Evolutionary conservation across 2,888 invertebrate species (phyloP).

Genomic region (Sympetrum striolatum): DNA sequence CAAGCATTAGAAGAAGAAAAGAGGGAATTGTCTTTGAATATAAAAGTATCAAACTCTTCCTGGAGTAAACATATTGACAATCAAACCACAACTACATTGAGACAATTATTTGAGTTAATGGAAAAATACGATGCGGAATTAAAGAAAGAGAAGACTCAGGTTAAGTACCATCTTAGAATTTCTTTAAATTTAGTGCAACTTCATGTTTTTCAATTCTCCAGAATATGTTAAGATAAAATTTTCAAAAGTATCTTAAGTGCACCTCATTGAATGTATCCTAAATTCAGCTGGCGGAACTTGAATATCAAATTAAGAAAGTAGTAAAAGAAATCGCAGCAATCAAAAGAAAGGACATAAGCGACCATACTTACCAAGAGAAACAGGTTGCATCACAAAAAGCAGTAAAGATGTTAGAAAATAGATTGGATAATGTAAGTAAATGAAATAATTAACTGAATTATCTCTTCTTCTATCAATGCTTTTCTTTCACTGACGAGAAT

Average conservation of each 20-base stretch:
- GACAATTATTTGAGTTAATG: neutral
- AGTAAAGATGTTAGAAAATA: constrained; percentile 74
- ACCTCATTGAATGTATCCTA: constrained; percentile 32
- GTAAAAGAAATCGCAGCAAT: constrained; percentile 59
- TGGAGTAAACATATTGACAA: neutral
- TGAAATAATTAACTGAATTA: neutral
- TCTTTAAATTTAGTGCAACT: neutral
- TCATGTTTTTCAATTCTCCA: neutral
- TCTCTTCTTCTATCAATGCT: too few species aligned
- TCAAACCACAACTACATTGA: neutral
- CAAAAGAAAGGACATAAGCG: constrained; percentile 60
- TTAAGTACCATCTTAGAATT: constrained; percentile 55
- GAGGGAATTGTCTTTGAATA: constrained; percentile 68
- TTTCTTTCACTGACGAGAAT: too few species aligned
- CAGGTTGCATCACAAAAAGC: constrained; percentile 46
- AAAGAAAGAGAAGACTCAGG: constrained; percentile 56
- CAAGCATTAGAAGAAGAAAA: constrained; percentile 68
- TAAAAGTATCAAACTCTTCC: constrained; percentile 60
- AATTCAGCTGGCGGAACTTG: constrained; percentile 48
- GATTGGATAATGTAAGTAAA: constrained; percentile 67
- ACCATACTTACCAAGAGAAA: constrained; percentile 61
- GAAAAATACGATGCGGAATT: constrained; percentile 54
- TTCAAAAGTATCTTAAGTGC: neutral
- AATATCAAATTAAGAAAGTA: constrained; percentile 53
- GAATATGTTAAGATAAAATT: neutral